Percentiles rank a stretch among this genome's conserved stretches.
These are phyloP conservation scores for Tapirus indicus DNA, from an alignment of 2,797 vertebrate genomes.

Conservation along the genomic window DNA sequence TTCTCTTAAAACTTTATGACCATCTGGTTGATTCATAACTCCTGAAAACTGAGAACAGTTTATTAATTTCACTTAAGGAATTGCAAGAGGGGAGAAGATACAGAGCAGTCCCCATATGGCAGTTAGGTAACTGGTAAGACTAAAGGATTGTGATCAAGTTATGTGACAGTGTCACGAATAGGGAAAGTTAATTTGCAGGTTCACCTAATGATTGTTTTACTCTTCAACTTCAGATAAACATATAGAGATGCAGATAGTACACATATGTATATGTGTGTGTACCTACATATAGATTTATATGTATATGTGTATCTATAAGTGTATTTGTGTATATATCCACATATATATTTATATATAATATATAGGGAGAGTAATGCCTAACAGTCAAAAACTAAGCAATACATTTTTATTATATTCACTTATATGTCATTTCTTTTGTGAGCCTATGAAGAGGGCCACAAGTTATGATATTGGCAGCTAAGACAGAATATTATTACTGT, in stretches of 20 bases:
- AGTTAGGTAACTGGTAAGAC: conserved; percentile 53
- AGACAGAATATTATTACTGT: conserved; percentile 10
- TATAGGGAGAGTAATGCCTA: not conserved
- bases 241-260: not conserved
- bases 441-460: not conserved
- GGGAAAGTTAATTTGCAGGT: not conserved
- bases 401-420: not conserved
- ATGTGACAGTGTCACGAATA: not conserved
- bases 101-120: conserved; percentile 17
- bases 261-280: not conserved
- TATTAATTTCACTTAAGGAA: conserved; percentile 57
- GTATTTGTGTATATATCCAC: not conserved
- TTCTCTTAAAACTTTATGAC: conserved; percentile 59
- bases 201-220: not conserved
- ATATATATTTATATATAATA: not conserved
- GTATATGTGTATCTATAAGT: not conserved
- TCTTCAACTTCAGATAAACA: conserved; percentile 8
- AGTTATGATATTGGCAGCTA: not conserved
- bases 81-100: not conserved
- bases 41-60: conserved; percentile 55
- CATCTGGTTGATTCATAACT: conserved; percentile 67
- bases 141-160: not conserved
- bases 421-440: not conserved
- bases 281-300: not conserved
- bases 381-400: not conserved